Evolutionary conservation across 2,113 vertebrate genomes (phyloP).

Genomic region (Muscicapa adusta): DNA sequence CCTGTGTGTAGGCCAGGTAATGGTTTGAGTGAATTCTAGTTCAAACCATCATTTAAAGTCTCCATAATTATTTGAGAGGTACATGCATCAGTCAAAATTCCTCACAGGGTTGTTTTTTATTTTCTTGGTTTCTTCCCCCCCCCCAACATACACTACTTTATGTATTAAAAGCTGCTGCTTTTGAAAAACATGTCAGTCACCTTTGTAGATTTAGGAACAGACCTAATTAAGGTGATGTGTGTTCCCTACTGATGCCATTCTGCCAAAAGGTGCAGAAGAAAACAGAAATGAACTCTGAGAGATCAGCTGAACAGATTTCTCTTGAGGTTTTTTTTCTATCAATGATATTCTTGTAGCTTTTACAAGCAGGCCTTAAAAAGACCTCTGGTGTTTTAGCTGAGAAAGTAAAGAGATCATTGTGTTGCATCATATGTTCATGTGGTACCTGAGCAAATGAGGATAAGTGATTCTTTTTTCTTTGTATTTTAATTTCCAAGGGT

Average conservation of each 20-base stretch:
- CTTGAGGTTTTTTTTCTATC: not conserved
- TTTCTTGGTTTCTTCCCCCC: too few relatives aligned
- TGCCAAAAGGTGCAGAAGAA: not conserved
- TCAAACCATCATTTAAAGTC: not conserved
- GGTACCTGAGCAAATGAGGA: not conserved
- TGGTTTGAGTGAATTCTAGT: not conserved
- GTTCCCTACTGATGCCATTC: not conserved
- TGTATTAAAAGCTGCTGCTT: not conserved
- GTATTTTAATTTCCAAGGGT: not conserved
- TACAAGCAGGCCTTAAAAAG: not conserved
- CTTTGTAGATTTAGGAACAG: not conserved
- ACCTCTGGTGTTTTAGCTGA: not conserved
- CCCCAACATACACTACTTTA: not conserved
- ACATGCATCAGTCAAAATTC: not conserved
- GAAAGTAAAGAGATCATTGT: not conserved
- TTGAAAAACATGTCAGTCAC: not conserved
- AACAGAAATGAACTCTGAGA: not conserved
- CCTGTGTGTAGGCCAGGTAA: not conserved
- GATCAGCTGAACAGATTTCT: not conserved
- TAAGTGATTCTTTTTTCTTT: not conserved
- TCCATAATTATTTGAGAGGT: not conserved
- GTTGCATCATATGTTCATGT: not conserved
- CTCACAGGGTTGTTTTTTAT: not conserved
- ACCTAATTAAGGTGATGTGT: not conserved
- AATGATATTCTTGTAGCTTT: not conserved